phyloP scores from a whole-genome alignment of 2,113 vertebrate genomes.

The Phrynosoma platyrhinos region DNA sequence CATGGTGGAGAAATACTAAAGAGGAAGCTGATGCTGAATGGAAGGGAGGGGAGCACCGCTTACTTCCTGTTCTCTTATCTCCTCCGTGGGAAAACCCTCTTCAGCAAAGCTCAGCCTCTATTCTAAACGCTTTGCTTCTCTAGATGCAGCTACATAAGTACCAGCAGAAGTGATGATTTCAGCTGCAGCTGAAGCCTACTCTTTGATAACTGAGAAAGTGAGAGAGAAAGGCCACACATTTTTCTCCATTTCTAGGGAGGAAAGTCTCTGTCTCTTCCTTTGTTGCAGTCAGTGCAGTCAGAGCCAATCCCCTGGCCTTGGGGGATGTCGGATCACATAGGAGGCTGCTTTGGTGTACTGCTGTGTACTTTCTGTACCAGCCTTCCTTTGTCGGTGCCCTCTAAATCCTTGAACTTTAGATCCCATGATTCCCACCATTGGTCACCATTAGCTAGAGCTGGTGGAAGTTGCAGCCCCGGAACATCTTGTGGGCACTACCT shows the following conservation, averaged over 20 bases:
- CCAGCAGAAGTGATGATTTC: neutral
- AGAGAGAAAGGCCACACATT: neutral
- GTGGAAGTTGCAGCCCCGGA: neutral
- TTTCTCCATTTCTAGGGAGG: neutral
- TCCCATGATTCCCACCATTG: neutral
- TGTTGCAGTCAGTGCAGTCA: neutral
- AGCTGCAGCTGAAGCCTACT: neutral
- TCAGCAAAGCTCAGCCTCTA: neutral
- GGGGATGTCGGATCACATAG: neutral
- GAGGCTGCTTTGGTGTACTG: neutral
- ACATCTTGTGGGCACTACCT: neutral
- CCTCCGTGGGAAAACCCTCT: constrained; percentile 8
- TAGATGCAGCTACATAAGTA: neutral
- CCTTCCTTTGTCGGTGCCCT: neutral
- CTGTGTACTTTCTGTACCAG: neutral
- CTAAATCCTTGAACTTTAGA: neutral
- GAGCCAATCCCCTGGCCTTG: neutral
- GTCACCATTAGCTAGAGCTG: neutral
- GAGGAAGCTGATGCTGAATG: neutral
- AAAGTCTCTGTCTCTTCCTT: neutral
- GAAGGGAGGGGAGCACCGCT: neutral
- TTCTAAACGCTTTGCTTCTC: neutral
- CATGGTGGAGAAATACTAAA: neutral
- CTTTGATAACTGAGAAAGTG: neutral
- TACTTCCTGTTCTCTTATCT: constrained; percentile 9